Conservation (phyloP, 2,888 invertebrate genomes). For the Hesperia comma region DNA sequence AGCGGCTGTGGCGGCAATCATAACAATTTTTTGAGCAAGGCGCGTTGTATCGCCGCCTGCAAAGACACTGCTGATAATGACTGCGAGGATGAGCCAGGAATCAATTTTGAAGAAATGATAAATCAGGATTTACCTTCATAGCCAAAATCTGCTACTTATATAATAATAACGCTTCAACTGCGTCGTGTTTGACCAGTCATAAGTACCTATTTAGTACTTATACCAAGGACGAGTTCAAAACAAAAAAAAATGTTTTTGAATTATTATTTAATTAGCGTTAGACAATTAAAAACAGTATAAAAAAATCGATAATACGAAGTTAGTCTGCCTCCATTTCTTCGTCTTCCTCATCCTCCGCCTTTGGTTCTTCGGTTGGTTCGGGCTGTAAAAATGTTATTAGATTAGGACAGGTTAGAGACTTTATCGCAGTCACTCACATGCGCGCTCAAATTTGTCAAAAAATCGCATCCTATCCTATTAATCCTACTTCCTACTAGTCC, state of each 20-base stretch:
- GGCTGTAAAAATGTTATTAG: constrained; percentile 40
- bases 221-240: too few relatives aligned
- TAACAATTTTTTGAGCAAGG: constrained; percentile 91
- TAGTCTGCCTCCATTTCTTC: constrained; percentile 45
- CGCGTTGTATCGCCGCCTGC: constrained; percentile 80
- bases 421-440: too few relatives aligned
- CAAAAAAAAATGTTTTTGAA: too few relatives aligned
- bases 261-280: background rate
- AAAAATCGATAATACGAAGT: background rate
- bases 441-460: too few relatives aligned
- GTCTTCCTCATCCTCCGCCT: constrained; percentile 48
- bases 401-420: too few relatives aligned
- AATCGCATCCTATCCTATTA: too few relatives aligned
- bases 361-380: constrained; percentile 45
- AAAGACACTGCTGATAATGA: constrained; percentile 11
- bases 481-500: too few relatives aligned
- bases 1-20: constrained; percentile 93
- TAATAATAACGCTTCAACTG: too few relatives aligned
- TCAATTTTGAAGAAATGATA: constrained; percentile 36
- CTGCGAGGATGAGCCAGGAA: constrained; percentile 26
- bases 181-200: too few relatives aligned
- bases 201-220: too few relatives aligned
- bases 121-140: background rate
- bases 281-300: background rate
- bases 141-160: too few relatives aligned